phyloP scores from a whole-genome alignment of 92 coral and sea anemone species.

The Micromussa lordhowensis region DNA sequence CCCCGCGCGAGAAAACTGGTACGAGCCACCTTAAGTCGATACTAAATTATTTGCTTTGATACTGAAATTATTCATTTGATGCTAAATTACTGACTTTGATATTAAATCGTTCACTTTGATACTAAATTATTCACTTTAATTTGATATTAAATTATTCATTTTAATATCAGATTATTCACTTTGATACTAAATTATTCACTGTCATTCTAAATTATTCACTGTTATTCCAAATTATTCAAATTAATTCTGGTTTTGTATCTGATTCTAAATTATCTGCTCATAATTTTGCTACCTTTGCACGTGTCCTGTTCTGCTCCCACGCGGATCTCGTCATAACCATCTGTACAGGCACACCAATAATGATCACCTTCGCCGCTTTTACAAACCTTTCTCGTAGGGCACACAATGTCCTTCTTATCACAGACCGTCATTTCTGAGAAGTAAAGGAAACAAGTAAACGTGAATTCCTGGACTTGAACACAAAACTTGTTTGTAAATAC shows the following conservation, averaged over 20 bases:
- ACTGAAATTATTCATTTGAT: background rate
- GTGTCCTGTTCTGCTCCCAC: background rate
- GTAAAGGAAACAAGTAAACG: background rate
- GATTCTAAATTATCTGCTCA: background rate
- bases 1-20: too few relatives aligned
- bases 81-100: background rate
- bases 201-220: background rate
- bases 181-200: background rate
- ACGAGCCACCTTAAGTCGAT: too few relatives aligned
- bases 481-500: too few relatives aligned
- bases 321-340: background rate
- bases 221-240: background rate
- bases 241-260: too few relatives aligned
- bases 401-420: background rate
- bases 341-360: slow-evolving; percentile 12
- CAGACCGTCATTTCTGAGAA: slow-evolving; percentile 25
- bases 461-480: background rate
- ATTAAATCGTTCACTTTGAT: too few relatives aligned
- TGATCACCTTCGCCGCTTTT: background rate
- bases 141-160: too few relatives aligned
- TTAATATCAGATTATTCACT: too few relatives aligned
- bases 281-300: slow-evolving; percentile 11
- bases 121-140: too few relatives aligned
- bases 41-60: too few relatives aligned
- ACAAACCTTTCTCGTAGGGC: background rate